Conservation (phyloP, 92 coral and sea anemone species). For the Paragorgia papillata region DNA sequence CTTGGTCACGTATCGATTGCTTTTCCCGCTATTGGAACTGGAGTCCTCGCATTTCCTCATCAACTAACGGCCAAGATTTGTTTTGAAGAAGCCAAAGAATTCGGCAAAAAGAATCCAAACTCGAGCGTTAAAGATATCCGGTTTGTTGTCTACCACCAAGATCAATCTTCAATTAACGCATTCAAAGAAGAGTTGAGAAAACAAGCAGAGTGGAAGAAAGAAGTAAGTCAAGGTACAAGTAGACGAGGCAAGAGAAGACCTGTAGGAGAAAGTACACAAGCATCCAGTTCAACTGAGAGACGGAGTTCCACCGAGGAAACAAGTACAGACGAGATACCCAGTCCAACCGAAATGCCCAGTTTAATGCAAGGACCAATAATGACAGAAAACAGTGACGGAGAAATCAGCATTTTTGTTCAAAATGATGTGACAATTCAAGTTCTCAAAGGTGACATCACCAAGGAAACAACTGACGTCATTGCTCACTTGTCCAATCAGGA, state of each 20-base stretch:
- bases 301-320: too few species aligned
- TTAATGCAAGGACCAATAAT: background rate
- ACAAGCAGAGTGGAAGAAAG: slow-evolving; percentile 14
- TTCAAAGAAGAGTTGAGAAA: slow-evolving; percentile 28
- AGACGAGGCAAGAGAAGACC: background rate
- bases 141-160: slow-evolving; percentile 71
- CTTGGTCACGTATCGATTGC: slow-evolving; percentile 26
- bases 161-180: slow-evolving; percentile 31
- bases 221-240: background rate
- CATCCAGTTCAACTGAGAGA: too few species aligned
- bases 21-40: slow-evolving; percentile 88
- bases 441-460: slow-evolving; percentile 70
- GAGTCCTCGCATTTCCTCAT: slow-evolving; percentile 68
- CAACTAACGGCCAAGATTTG: slow-evolving; percentile 44
- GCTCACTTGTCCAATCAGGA: slow-evolving; percentile 60
- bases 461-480: slow-evolving; percentile 72
- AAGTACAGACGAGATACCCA: background rate
- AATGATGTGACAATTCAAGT: slow-evolving; percentile 51
- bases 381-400: background rate
- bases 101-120: slow-evolving; percentile 54
- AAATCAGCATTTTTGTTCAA: background rate
- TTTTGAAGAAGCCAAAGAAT: slow-evolving; percentile 56
- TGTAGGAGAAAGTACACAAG: too few species aligned
- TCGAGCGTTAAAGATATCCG: slow-evolving; percentile 59
- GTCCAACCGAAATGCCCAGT: too few species aligned